These are phyloP conservation scores for Taphrorychus bicolor DNA, from an alignment of 2,888 invertebrate genomes.

Conservation along the genomic window DNA sequence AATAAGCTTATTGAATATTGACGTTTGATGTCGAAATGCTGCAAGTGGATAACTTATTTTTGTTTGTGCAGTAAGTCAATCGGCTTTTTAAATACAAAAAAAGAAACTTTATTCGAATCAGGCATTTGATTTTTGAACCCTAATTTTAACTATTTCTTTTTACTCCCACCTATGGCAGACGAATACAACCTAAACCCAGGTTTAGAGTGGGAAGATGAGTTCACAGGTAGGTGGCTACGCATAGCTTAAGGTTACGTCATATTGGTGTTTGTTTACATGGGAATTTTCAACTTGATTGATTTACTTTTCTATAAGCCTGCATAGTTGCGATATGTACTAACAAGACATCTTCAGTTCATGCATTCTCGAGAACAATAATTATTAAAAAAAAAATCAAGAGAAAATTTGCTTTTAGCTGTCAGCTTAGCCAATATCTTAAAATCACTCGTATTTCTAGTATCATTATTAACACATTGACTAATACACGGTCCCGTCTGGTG, in stretches of 20 bases:
- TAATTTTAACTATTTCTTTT: slow-evolving; percentile 52
- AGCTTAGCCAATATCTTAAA: background rate
- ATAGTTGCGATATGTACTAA: slow-evolving; percentile 15
- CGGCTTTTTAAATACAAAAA: background rate
- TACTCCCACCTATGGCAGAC: slow-evolving; percentile 71
- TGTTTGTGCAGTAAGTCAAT: background rate
- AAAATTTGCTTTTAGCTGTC: background rate
- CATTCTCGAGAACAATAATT: background rate
- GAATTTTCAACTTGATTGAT: slow-evolving; percentile 1
- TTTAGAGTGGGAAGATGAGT: slow-evolving; percentile 99
- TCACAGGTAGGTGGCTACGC: slow-evolving; percentile 89
- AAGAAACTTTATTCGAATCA: background rate
- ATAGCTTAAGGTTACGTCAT: slow-evolving; percentile 30
- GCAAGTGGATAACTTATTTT: slow-evolving; percentile 9
- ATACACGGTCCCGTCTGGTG: background rate
- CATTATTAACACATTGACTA: background rate
- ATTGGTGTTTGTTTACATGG: slow-evolving; percentile 1
- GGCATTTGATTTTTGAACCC: slow-evolving; percentile 20
- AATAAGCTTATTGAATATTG: slow-evolving; percentile 28
- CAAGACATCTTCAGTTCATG: background rate
- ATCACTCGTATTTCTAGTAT: background rate
- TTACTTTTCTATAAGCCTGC: slow-evolving; percentile 12
- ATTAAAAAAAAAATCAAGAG: background rate
- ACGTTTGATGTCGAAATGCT: background rate
- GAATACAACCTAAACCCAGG: slow-evolving; percentile 99